These are phyloP conservation scores for Gymnarchus niloticus DNA, from an alignment of 2,113 vertebrate genomes.

Conservation along the genomic window DNA sequence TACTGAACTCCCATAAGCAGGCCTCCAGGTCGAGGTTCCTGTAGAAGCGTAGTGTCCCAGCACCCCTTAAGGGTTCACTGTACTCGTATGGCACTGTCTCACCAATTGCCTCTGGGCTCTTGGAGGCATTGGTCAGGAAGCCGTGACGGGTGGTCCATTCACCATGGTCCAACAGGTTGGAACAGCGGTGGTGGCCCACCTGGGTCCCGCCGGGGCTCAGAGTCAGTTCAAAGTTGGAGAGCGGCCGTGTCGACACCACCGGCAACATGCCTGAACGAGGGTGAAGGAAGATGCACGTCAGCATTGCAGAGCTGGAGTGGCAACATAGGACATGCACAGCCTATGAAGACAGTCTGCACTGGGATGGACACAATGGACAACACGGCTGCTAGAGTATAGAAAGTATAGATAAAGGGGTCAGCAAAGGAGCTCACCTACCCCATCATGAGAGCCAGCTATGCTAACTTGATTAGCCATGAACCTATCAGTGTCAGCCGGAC, in stretches of 20 bases:
- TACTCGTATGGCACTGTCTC: slow-evolving; percentile 68
- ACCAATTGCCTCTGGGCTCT: slow-evolving; percentile 62
- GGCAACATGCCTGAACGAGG: slow-evolving; percentile 60
- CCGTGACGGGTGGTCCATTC: slow-evolving; percentile 69
- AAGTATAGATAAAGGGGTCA: too few relatives aligned
- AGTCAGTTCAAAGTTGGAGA: slow-evolving; percentile 74
- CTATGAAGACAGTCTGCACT: not conserved
- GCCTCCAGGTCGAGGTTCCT: slow-evolving; percentile 75
- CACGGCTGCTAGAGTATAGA: not conserved
- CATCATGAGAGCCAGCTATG: not conserved
- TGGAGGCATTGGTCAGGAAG: slow-evolving; percentile 63
- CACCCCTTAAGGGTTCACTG: slow-evolving; percentile 56
- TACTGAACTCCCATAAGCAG: slow-evolving; percentile 76
- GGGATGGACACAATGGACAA: too few relatives aligned
- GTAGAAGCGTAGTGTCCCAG: slow-evolving; percentile 72
- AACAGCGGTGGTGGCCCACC: slow-evolving; percentile 71
- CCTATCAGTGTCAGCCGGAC: too few relatives aligned
- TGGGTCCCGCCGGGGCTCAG: slow-evolving; percentile 71
- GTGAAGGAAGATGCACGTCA: not conserved
- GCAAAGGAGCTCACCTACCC: not conserved
- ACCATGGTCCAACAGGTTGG: slow-evolving; percentile 66
- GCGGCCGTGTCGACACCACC: slow-evolving; percentile 68
- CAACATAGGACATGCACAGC: not conserved
- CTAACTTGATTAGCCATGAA: not conserved
- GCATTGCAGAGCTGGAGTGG: not conserved